Percentiles rank a stretch among this genome's conserved stretches.
Evolutionary conservation across 2,113 vertebrate genomes (phyloP).

Genomic region (Edolisoma coerulescens): DNA sequence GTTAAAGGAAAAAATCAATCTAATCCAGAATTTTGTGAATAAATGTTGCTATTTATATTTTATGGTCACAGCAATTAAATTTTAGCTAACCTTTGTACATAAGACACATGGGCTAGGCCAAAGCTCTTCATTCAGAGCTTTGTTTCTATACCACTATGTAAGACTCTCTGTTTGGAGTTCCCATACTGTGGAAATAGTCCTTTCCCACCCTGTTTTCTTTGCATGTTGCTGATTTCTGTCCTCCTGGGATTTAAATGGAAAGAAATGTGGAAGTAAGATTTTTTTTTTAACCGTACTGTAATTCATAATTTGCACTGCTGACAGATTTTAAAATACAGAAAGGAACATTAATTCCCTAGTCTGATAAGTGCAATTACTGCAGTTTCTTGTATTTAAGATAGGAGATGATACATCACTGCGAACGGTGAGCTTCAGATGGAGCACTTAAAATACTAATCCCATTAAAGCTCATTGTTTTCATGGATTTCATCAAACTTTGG

Average conservation of each 20-base stretch:
- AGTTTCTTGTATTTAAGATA: background rate
- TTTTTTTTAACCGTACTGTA: background rate
- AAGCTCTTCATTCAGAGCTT: background rate
- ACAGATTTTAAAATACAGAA: background rate
- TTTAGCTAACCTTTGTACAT: background rate
- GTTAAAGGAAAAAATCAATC: background rate
- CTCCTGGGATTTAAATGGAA: background rate
- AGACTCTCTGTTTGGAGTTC: background rate
- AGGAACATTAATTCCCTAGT: background rate
- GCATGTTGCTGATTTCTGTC: background rate
- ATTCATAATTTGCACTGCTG: constrained; percentile 12
- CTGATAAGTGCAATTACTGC: background rate
- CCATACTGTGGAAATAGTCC: background rate
- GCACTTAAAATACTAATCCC: background rate
- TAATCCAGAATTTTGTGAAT: constrained; percentile 59
- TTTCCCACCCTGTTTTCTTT: background rate
- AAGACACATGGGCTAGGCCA: background rate
- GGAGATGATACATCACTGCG: background rate
- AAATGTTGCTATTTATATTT: constrained; percentile 67
- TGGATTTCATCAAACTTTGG: background rate
- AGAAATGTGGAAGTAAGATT: background rate
- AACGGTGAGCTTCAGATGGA: background rate
- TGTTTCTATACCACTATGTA: background rate
- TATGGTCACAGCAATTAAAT: background rate
- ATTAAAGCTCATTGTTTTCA: background rate